Percentiles rank a stretch among this genome's conserved stretches.
These are phyloP conservation scores for Grus americana DNA, from an alignment of 2,113 vertebrate genomes.

Conservation along the genomic window DNA sequence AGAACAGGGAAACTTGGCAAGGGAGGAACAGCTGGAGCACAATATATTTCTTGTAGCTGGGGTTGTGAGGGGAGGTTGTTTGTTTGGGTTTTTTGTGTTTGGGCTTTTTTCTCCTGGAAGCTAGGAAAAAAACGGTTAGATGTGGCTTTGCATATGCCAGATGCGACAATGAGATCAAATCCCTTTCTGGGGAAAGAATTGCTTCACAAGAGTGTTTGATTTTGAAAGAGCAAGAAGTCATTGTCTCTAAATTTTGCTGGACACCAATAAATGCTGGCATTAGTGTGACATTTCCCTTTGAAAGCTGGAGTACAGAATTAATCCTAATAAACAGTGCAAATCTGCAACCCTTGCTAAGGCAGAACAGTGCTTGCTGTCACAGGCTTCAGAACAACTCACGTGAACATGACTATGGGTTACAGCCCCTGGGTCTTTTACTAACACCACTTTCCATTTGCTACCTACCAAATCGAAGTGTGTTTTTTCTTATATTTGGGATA, in stretches of 20 bases:
- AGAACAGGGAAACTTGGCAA: neutral
- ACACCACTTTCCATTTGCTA: neutral
- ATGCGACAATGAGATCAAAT: slow-evolving; percentile 46
- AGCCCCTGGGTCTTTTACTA: neutral
- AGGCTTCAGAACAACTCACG: neutral
- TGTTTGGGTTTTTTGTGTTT: neutral
- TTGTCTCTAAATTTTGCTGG: slow-evolving; percentile 33
- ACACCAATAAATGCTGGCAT: slow-evolving; percentile 49
- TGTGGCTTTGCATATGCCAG: slow-evolving; percentile 45
- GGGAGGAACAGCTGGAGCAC: neutral
- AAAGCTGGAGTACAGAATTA: slow-evolving; percentile 2
- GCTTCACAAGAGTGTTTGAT: slow-evolving; percentile 28
- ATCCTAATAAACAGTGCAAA: neutral
- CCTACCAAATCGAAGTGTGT: neutral
- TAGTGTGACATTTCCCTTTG: slow-evolving; percentile 44
- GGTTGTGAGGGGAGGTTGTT: neutral
- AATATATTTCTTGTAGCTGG: slow-evolving; percentile 38
- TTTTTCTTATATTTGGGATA: neutral
- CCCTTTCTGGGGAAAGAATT: slow-evolving; percentile 23
- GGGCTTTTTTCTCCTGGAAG: slow-evolving; percentile 21
- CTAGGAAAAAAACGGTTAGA: slow-evolving; percentile 41
- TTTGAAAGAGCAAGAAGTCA: slow-evolving; percentile 34
- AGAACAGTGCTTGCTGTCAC: neutral
- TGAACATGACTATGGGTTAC: neutral
- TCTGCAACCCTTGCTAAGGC: neutral